phyloP scores from a whole-genome alignment of 2,797 vertebrate species.

The Periparus ater region DNA sequence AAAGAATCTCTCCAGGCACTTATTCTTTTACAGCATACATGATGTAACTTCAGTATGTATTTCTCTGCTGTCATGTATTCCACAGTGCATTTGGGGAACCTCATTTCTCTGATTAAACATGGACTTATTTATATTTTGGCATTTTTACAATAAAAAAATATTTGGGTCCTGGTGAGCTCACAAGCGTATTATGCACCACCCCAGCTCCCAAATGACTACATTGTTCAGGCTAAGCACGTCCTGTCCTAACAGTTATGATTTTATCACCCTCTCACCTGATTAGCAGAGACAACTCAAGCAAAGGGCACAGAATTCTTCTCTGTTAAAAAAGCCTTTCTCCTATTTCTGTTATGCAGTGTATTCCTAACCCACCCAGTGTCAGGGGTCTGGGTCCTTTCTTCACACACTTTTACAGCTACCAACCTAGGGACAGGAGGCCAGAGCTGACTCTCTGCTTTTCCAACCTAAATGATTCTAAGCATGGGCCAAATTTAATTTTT shows the following conservation, averaged over 20 bases:
- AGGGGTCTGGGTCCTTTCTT: background rate
- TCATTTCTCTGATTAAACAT: background rate
- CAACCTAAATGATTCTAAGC: background rate
- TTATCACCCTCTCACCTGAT: background rate
- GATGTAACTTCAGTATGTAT: background rate
- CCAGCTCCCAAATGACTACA: background rate
- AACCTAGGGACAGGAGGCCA: background rate
- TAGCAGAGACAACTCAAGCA: background rate
- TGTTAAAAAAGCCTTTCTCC: background rate
- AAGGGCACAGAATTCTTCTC: background rate
- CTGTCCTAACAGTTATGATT: background rate
- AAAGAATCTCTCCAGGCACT: background rate
- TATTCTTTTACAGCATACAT: background rate
- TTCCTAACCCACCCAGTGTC: background rate
- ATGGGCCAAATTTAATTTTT: background rate
- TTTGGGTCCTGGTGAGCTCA: background rate
- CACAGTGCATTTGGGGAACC: background rate
- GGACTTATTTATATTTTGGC: background rate
- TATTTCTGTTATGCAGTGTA: rapidly evolving
- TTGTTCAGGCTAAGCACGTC: background rate
- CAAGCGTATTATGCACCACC: background rate
- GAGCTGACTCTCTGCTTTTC: background rate
- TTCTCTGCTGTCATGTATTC: background rate
- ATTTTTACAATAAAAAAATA: background rate
- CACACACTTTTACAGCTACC: background rate